Evolutionary conservation across 2,797 vertebrate species (phyloP), one percentile per base, ranked within the genome.

Genomic region (Syngnathus rostellatus): DNA sequence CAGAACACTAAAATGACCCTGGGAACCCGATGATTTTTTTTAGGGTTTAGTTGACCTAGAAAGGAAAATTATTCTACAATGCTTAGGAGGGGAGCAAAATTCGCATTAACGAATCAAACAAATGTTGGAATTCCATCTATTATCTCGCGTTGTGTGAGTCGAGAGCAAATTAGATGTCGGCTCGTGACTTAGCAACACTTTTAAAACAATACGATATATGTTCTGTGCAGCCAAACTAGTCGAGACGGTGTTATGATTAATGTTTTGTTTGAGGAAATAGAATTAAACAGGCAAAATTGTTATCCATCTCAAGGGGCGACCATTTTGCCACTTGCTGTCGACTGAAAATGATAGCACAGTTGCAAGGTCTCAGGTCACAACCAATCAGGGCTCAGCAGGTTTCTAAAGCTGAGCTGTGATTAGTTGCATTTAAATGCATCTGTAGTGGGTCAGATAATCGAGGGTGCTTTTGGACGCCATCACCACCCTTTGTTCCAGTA

Each of bases 371-470:
- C 43, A 45, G 43, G 11, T 45, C 11, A 45, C 12, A 14, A 10
- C 43, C 43, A 45, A 45, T 45, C 43, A 45, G 10, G 43, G 11
- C 43, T 45, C 3, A 45, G 2, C 43, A 4, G 43, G 11, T 45
- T 45, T 45, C 43, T 45, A 12, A 45, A 45, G 6, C 12, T 45
- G 43, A 45, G 43, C 43, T 31, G 31, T 4, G 31, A 31, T 31
- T 31, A 31, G 31, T 4, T 31, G 68, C 65, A 73, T 86, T 76
- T 79, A 68, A 83, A 83, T 65, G 64, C 55, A 69, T 74, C 70
- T 69, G 71, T 53, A 21, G 48, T 63, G 67, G 66, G 66, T 70
- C 23, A 62, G 51, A 71, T 68, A 71, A 57, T 64, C 65, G 5
- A 61, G 62, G 69, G 75, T 62, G 68, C 23, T 73, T 55, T 62